Percentiles rank a stretch among this genome's conserved stretches.
Evolutionary conservation across 2,888 invertebrate genomes (phyloP).

Genomic region (Harpagoxenus sublaevis): DNA sequence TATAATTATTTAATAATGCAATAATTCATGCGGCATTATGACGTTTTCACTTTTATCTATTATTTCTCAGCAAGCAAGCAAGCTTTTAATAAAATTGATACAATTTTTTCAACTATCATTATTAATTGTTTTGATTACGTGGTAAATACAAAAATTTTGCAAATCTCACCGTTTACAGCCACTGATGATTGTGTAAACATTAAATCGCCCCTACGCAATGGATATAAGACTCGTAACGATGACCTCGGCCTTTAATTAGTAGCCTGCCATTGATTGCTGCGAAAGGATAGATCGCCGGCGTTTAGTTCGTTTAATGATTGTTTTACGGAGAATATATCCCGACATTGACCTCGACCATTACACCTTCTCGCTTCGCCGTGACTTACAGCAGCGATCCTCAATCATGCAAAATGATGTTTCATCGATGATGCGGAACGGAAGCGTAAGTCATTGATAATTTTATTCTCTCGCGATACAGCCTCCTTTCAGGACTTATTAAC

Average conservation of each 20-base stretch:
- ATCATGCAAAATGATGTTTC: conserved; percentile 11
- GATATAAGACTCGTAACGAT: background rate
- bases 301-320: conserved; percentile 46
- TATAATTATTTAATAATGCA: background rate
- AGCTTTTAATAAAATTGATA: background rate
- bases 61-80: background rate
- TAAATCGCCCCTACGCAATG: background rate
- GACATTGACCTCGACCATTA: conserved; percentile 58
- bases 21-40: background rate
- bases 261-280: conserved; percentile 19
- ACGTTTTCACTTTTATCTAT: background rate
- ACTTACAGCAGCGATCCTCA: conserved; percentile 4
- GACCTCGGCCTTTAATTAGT: conserved; percentile 42
- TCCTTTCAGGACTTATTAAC: background rate
- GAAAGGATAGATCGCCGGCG: conserved; percentile 3
- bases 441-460: conserved; percentile 32
- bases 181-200: background rate
- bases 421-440: conserved; percentile 17
- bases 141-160: background rate
- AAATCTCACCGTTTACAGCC: background rate
- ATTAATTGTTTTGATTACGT: background rate
- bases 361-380: background rate
- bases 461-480: background rate
- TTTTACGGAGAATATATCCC: conserved; percentile 34
- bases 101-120: background rate